Percentiles rank a stretch among this genome's conserved stretches.
These are phyloP conservation scores for Baryphthengus martii DNA, from an alignment of 2,113 vertebrate genomes.

Conservation along the genomic window DNA sequence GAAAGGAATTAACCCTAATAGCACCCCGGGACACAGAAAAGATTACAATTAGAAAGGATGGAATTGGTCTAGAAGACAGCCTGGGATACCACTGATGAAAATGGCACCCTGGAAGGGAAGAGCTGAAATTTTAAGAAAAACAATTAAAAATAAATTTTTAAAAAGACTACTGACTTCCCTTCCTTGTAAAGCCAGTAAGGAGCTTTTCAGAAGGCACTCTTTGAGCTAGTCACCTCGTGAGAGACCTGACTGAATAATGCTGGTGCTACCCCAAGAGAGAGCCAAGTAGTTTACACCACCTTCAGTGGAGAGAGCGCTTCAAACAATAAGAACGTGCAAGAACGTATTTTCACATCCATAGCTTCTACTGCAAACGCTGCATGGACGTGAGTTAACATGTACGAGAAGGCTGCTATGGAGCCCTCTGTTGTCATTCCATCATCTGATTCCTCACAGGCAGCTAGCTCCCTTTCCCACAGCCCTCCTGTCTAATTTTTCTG, in stretches of 20 bases:
- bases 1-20: not conserved
- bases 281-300: not conserved
- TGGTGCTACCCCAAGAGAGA: not conserved
- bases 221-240: not conserved
- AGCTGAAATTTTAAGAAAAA: not conserved
- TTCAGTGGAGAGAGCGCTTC: not conserved
- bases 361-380: not conserved
- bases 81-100: not conserved
- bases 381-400: rapidly evolving
- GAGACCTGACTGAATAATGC: not conserved
- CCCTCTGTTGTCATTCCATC: not conserved
- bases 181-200: not conserved
- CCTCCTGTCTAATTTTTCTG: not conserved
- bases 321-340: not conserved
- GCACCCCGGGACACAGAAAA: not conserved
- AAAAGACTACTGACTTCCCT: not conserved
- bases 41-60: not conserved
- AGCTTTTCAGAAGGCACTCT: not conserved
- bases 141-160: too few relatives aligned
- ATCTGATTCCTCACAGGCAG: not conserved
- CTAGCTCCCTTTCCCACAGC: not conserved
- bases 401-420: not conserved
- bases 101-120: not conserved
- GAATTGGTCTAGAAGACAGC: not conserved
- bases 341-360: not conserved